Base-by-base conservation (phyloP, 2,113 vertebrate species). In the Lutjanus erythropterus region DNA sequence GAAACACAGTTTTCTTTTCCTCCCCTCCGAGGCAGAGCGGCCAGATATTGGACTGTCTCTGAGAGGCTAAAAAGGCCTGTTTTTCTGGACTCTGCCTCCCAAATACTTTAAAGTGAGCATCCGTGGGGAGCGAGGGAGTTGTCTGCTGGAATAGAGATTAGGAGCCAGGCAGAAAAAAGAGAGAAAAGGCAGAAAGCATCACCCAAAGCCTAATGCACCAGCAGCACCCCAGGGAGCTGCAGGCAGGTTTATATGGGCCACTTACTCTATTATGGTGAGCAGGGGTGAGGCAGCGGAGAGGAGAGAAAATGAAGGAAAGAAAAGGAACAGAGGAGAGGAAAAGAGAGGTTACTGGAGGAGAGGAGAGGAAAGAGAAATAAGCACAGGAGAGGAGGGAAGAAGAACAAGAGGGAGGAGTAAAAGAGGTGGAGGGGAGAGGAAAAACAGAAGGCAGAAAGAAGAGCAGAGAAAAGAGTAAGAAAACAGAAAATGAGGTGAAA, bases 61-160 rank as follows among this genome's bases (percentile, higher is more conserved):
- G 23, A 50, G 14, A 44, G 41, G 58, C 68, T 62, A 33, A 69
- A 75, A 52, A 4, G 12, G 14, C 39, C 37, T 46, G 27, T 62
- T 85, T 75, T 75, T 64, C 67, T 85, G 73, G 76, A 84, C 83
- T 35, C 10, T 47, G 56, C 53, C 73, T 78, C 69, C 59, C 70
- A 58, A 67, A 78, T 70, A 65, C 35, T 68, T 80, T 59, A 74
- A 75, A 79, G 72, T 29, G 53, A 75, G 78, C 71, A 50, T 86
- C 74, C 46, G 2, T 50, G 49, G 71, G 78, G 83, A 84, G 69
- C 23, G 14, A 59, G 67, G 66, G 78, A 84, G 77, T 62, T 56
- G 68, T 85, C 65, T 46, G 5, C 78, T 73, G 62, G 68, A 85
- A 71, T 64, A 76, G 62, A 84, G 76, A 82, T 88, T 82, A 85